Base-by-base conservation (phyloP, 1,140 invertebrate genomes). In the Drosophila auraria region DNA sequence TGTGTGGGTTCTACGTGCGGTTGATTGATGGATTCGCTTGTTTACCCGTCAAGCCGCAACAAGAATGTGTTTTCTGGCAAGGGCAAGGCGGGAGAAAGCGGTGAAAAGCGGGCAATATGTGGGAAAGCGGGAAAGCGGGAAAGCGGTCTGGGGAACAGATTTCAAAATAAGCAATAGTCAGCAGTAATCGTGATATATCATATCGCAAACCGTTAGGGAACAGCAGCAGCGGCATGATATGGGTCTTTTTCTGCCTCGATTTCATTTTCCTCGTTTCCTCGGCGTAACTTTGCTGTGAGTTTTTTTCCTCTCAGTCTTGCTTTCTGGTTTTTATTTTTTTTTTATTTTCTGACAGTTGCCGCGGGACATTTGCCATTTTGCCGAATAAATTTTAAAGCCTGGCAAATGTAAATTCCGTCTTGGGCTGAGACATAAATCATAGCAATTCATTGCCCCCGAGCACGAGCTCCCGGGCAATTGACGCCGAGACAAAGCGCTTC, bases 21-120 rank as follows among this genome's bases (percentile, higher is more conserved):
- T 80, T 87, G 83, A 87, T 87, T 87, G 84, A 87, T 87, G 84
- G 78, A 89, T 87, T 89, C 78, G 72, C 84, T 81, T 89, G 81
- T 87, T 87, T 87, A 72, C 84, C 81, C 81, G 69, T 84, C 81
- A 80, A 66, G 54, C 84, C 70, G 76, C 77, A 77, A 87, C 83
- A 87, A 70, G 83, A 53, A 68, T 59, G 72, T 56, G 27, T 68
- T 68, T 30, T 38, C 17, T 15, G 68, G 49, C 25, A 7, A 14
- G 17, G 15, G 36, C 7, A 42, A 53, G n/a, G n/a, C 6, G n/a
- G 33, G 23, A 9, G 5, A 15, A 15, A 4, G 14, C 14, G 30
- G 58, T 9, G 17, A n/a, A 49, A 53, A 51, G 47, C 47, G n/a
- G 47, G 11, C 30, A 25, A 11, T 25, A 25, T 62, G 20, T n/a